phyloP scores from a whole-genome alignment of 1,140 invertebrate species.

The Ridgeia piscesae region DNA sequence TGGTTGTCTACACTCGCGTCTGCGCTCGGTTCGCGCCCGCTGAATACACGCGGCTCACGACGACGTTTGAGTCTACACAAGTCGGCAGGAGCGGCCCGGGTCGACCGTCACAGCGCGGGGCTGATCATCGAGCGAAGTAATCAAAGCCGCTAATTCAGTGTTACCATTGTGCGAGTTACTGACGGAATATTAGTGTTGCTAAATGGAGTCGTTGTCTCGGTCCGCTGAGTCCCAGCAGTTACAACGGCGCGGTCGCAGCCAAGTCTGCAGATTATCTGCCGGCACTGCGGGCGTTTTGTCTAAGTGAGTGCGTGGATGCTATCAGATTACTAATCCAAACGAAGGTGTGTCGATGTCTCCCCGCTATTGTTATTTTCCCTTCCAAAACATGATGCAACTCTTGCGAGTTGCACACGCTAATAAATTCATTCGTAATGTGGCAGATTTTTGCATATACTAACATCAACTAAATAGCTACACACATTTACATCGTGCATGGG shows the following conservation, averaged over 20 bases:
- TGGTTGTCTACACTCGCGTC: background rate
- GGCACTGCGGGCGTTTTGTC: no score
- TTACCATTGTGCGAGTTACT: background rate
- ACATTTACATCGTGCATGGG: no score
- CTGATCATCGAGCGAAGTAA: background rate
- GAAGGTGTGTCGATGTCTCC: background rate
- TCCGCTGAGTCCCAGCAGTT: background rate
- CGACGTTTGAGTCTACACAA: background rate
- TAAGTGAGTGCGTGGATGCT: background rate
- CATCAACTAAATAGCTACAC: no score
- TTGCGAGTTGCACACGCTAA: no score
- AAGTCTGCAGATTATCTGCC: background rate
- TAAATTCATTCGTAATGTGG: no score
- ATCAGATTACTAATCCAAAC: background rate
- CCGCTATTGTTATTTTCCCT: background rate
- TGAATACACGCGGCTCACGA: background rate
- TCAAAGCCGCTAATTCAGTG: background rate
- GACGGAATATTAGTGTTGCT: background rate
- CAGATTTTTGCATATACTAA: no score
- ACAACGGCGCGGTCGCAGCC: background rate
- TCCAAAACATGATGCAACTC: background rate
- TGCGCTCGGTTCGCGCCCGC: background rate
- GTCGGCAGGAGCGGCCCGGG: background rate
- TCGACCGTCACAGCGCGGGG: no score
- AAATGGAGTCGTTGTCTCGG: background rate